Evolutionary conservation across 1,140 invertebrate species (phyloP).

Genomic region (Halictus rubicundus): DNA sequence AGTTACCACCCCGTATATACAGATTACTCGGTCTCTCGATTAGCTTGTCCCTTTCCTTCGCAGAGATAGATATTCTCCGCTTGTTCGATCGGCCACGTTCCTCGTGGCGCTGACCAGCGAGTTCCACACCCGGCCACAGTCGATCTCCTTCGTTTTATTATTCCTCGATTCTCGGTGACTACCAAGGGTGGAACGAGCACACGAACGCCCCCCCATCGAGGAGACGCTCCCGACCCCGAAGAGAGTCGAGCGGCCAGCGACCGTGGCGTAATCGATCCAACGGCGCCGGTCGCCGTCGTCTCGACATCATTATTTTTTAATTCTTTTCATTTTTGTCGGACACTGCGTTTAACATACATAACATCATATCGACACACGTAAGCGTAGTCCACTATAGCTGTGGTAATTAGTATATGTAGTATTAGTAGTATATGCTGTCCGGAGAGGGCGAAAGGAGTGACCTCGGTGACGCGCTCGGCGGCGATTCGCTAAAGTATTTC

Average conservation of each 20-base stretch:
- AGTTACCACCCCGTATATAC: conserved; percentile 56
- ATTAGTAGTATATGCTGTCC: conserved; percentile 72
- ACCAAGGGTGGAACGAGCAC: background rate
- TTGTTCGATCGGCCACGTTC: background rate
- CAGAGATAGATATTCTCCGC: background rate
- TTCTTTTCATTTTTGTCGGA: conserved; percentile 47
- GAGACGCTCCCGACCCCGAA: background rate
- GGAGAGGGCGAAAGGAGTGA: conserved; percentile 83
- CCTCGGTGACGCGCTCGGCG: conserved; percentile 81
- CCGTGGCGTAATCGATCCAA: conserved; percentile 3
- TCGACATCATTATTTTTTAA: conserved; percentile 10
- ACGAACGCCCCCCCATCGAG: background rate
- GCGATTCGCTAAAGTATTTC: conserved; percentile 80
- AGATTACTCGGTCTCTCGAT: conserved; percentile 16
- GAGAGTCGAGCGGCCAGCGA: background rate
- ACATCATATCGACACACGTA: conserved; percentile 74
- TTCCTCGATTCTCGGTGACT: background rate
- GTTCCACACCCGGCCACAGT: background rate
- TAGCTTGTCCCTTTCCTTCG: conserved; percentile 1
- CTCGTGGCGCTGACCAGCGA: background rate
- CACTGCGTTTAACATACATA: conserved; percentile 71
- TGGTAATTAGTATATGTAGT: conserved; percentile 57
- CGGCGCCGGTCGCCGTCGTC: background rate
- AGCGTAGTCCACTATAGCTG: conserved; percentile 71
- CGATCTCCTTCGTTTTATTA: background rate